Conservation (phyloP, 1,140 invertebrate species). For the Eupeodes corollae region DNA sequence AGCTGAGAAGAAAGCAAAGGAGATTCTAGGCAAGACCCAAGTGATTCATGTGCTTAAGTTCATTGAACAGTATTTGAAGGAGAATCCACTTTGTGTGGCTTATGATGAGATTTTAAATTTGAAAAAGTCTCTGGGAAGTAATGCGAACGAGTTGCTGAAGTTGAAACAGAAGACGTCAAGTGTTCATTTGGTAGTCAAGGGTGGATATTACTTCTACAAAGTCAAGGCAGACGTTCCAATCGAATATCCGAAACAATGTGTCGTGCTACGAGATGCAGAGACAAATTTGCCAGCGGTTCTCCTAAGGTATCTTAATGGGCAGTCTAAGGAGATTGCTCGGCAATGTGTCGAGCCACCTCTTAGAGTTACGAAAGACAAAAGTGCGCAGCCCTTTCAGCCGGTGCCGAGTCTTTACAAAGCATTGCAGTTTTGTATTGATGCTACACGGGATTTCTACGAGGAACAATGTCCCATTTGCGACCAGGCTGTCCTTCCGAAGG, state of each 20-base stretch:
- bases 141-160: constrained; percentile 47
- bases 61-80: constrained; percentile 53
- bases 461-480: constrained; percentile 56
- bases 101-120: constrained; percentile 59
- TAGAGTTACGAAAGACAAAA: constrained; percentile 36
- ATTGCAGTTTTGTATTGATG: constrained; percentile 50
- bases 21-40: constrained; percentile 48
- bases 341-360: constrained; percentile 59
- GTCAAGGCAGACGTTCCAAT: constrained; percentile 50
- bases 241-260: constrained; percentile 47
- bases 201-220: constrained; percentile 50
- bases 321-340: constrained; percentile 56
- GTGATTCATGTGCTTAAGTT: constrained; percentile 46
- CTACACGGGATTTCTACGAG: constrained; percentile 46
- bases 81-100: constrained; percentile 61
- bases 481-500: constrained; percentile 45
- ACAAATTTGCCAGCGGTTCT: constrained; percentile 57
- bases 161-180: constrained; percentile 56
- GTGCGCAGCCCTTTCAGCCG: constrained; percentile 42
- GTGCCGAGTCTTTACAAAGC: constrained; percentile 50
- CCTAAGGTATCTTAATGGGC: constrained; percentile 48
- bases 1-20: constrained; percentile 51
- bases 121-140: constrained; percentile 40
- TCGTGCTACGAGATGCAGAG: constrained; percentile 48
- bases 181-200: constrained; percentile 46